Base-by-base conservation (phyloP, 2,888 invertebrate species). In the Ischnus inquisitorius region DNA sequence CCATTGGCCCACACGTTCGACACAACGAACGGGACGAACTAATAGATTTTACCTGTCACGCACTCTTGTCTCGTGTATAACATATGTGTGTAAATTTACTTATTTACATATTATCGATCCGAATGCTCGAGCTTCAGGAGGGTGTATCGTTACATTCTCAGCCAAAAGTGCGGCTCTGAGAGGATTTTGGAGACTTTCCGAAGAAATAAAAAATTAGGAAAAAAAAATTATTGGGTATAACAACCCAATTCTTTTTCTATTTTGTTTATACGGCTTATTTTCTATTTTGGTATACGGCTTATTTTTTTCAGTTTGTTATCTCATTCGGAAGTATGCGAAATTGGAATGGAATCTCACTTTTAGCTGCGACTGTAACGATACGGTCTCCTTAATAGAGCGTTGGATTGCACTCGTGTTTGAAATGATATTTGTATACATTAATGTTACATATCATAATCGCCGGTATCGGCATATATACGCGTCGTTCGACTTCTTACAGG, bases 1-100 rank as follows among this genome's bases (percentile, higher is more conserved):
- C 84, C 88, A 85, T 86, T 87, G 85, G 74, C 74, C 79, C 64
- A 67, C 80, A 79, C 76, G 79, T 82, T 83, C 75, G 28, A n/a
- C 28, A 57, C 65, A 14, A 43, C 68, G 82, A 88, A 89, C 68
- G 74, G 80, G 87, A 89, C 68, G 74, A 85, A 78, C 81, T 60
- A 87, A 72, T 64, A 41, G 46, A 62, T 65, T 51, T 43, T 34
- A 75, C 71, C 39, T 51, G 81, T 19, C 54, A 16, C 39, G 5
- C 28, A n/a, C 2, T n/a, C 25, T 46, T 39, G 51, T 54, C 34
- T 62, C 64, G 39, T 19, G 19, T 25, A 16, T 74, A 28, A 14
- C 60, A 10, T 57, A 65, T 65, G 12, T 60, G 48, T 75, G 46
- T 28, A 41, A 39, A 39, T 51, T 25, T 34, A 68, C 28, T 25